Conservation (phyloP, 2,113 vertebrate species). For the Neotragus pygmaeus region DNA sequence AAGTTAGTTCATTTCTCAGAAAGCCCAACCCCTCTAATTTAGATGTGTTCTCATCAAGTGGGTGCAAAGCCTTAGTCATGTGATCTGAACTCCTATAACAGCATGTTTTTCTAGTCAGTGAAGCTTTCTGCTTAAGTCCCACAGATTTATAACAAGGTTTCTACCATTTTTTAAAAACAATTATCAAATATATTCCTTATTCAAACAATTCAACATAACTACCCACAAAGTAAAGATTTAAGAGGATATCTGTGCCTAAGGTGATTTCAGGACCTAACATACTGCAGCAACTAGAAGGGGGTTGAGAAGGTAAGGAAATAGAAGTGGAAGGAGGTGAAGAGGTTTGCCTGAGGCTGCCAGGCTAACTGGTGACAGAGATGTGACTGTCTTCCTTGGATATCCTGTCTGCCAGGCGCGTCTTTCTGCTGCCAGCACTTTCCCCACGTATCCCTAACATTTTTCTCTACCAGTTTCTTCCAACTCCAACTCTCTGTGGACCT, state of each 20-base stretch:
- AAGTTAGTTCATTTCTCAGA: neutral
- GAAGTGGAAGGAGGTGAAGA: neutral
- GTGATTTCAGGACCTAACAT: neutral
- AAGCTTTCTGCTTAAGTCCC: neutral
- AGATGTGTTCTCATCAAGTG: neutral
- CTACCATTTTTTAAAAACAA: neutral
- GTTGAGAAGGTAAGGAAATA: neutral
- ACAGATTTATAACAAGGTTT: neutral
- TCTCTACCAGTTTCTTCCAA: neutral
- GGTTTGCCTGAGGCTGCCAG: neutral
- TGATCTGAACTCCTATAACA: neutral
- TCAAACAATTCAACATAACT: neutral
- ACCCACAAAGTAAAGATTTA: neutral
- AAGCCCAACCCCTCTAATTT: neutral
- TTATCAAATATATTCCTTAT: neutral
- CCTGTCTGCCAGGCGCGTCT: neutral
- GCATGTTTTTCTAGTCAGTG: neutral
- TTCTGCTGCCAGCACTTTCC: neutral
- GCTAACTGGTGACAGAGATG: neutral
- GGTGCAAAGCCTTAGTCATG: neutral
- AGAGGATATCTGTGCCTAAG: neutral
- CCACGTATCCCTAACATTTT: neutral
- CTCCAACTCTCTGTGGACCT: neutral
- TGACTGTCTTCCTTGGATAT: neutral
- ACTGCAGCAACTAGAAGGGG: neutral